Percentiles rank a stretch among this genome's conserved stretches.
Evolutionary conservation across 2,113 vertebrate species (phyloP).

Genomic region (Cisticola juncidis): DNA sequence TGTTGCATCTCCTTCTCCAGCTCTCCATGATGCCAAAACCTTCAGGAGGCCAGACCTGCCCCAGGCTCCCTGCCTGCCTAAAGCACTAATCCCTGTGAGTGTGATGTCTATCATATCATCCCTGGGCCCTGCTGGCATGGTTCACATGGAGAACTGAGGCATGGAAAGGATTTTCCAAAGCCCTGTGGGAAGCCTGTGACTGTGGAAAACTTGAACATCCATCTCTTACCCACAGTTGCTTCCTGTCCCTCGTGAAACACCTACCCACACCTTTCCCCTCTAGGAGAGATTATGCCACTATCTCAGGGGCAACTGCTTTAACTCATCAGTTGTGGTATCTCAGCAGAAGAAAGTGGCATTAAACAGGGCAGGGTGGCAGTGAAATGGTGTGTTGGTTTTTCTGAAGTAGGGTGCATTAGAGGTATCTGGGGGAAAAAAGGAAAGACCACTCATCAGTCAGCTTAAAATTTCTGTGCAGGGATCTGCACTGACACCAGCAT

Average conservation of each 20-base stretch:
- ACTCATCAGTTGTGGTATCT: neutral
- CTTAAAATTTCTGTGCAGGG: neutral
- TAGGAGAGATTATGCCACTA: neutral
- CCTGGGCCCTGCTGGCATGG: accelerated
- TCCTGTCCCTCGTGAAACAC: neutral
- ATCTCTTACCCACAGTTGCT: neutral
- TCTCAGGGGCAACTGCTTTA: neutral
- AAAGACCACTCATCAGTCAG: neutral
- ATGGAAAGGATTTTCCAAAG: neutral
- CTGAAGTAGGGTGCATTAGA: neutral
- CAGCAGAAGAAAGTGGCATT: neutral
- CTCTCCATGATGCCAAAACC: neutral
- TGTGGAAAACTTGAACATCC: neutral
- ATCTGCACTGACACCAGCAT: neutral
- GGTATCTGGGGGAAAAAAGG: neutral
- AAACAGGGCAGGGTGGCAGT: neutral
- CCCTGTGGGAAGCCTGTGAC: neutral
- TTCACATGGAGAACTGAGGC: neutral
- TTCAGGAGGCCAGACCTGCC: neutral
- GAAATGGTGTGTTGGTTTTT: neutral
- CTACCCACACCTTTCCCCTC: accelerated
- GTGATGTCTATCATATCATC: neutral
- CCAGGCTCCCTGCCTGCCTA: neutral
- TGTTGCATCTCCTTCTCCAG: neutral
- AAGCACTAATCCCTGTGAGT: neutral